Percentiles rank a stretch among this genome's conserved stretches.
Conservation (phyloP, 2,888 invertebrate genomes). For the Pecten maximus region DNA sequence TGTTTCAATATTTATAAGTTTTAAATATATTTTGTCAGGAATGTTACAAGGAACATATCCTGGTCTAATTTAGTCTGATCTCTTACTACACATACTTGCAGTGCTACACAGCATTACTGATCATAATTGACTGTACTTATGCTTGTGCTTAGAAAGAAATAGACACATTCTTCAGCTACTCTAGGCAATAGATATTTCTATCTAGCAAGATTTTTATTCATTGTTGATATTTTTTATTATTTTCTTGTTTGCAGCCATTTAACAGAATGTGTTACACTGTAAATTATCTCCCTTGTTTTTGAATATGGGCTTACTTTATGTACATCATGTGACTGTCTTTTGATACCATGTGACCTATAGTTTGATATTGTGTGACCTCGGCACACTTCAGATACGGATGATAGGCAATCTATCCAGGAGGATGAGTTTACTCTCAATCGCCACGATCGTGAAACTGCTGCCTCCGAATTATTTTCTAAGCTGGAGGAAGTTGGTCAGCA, state of each 20-base stretch:
- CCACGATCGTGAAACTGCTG: slow-evolving; percentile 42
- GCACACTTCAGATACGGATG: slow-evolving; percentile 49
- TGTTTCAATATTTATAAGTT: no score
- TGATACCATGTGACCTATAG: not conserved
- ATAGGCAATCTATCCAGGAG: slow-evolving; percentile 50
- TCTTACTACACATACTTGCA: not conserved
- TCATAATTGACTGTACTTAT: not conserved
- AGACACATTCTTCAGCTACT: not conserved
- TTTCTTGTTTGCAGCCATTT: not conserved
- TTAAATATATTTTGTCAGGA: no score
- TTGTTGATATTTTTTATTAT: not conserved
- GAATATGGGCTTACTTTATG: not conserved
- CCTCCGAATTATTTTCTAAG: slow-evolving; percentile 54
- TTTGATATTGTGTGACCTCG: not conserved
- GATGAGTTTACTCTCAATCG: slow-evolving; percentile 51
- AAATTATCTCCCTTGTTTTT: not conserved
- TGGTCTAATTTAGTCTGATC: no score
- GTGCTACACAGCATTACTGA: not conserved
- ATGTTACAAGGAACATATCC: no score
- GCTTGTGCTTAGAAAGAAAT: not conserved
- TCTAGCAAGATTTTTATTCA: not conserved
- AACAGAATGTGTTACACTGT: not conserved
- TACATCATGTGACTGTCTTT: not conserved
- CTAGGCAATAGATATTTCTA: not conserved
- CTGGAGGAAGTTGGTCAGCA: slow-evolving; percentile 53